Percentiles rank a stretch among this genome's conserved stretches.
These are phyloP conservation scores for Leptoteleia sp. DNA, from an alignment of 1,140 invertebrate species.

Conservation along the genomic window DNA sequence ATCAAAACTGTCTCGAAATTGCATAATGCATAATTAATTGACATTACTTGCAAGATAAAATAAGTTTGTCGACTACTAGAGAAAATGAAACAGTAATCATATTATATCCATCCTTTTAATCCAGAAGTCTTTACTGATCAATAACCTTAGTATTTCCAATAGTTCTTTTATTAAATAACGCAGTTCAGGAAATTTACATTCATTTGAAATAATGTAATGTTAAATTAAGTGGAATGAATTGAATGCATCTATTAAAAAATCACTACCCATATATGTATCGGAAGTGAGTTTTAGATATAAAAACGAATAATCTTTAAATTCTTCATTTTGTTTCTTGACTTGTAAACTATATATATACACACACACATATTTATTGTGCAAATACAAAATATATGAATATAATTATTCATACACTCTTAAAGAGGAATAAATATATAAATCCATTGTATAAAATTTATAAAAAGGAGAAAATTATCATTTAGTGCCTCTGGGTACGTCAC, in stretches of 20 bases:
- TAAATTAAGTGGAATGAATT: neutral
- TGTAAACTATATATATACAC: no score
- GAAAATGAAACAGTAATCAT: neutral
- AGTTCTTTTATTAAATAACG: neutral
- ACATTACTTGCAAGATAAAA: conserved; percentile 2
- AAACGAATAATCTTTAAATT: no score
- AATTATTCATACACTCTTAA: no score
- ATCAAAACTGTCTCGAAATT: neutral
- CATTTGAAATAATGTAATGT: neutral
- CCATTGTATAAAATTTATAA: no score
- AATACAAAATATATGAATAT: no score
- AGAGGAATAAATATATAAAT: no score
- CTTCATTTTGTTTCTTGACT: no score
- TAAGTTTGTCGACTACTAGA: neutral
- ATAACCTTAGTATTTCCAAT: conserved; percentile 1
- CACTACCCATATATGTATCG: no score
- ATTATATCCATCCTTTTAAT: conserved; percentile 1
- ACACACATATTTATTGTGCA: no score
- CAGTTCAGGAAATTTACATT: neutral
- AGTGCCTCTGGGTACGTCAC: no score
- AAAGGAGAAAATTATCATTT: no score
- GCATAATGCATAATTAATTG: neutral
- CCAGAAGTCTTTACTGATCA: neutral
- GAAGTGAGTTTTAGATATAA: no score
- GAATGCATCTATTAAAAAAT: neutral